phyloP scores from a whole-genome alignment of 2,888 invertebrate species.

The Lathronympha strigana region DNA sequence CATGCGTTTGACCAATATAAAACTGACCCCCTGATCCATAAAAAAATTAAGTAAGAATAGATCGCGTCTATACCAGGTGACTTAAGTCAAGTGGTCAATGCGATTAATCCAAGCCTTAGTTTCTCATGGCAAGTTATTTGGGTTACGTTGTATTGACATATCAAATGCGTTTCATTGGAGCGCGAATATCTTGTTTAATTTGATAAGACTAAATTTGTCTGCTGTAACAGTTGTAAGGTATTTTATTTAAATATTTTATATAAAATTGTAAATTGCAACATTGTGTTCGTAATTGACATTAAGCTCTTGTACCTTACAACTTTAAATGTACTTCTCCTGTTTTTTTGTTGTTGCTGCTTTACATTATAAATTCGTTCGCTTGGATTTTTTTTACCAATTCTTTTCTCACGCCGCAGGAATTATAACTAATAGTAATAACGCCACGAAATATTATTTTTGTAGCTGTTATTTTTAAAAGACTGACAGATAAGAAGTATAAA shows the following conservation, averaged over 20 bases:
- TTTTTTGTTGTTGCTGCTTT: no score
- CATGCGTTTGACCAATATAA: neutral
- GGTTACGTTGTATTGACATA: constrained; percentile 28
- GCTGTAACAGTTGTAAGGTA: constrained; percentile 16
- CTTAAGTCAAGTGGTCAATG: neutral
- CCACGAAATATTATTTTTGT: no score
- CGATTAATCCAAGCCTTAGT: constrained; percentile 1
- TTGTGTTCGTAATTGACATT: neutral
- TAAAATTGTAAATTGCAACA: neutral
- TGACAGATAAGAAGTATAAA: no score
- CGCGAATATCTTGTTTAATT: constrained; percentile 18
- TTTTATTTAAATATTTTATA: neutral
- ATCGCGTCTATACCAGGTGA: neutral
- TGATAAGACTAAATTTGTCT: constrained; percentile 15
- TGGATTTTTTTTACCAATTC: no score
- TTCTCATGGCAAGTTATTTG: constrained; percentile 33
- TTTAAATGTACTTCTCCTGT: no score
- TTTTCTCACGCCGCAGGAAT: no score
- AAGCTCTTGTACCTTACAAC: no score
- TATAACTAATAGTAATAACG: no score
- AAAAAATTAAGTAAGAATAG: neutral
- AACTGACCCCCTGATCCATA: neutral
- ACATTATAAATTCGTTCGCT: no score
- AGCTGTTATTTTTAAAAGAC: no score
- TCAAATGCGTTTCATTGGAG: constrained; percentile 20